These are phyloP conservation scores for Tipula lateralis DNA, from an alignment of 2,888 invertebrate species.

Conservation along the genomic window DNA sequence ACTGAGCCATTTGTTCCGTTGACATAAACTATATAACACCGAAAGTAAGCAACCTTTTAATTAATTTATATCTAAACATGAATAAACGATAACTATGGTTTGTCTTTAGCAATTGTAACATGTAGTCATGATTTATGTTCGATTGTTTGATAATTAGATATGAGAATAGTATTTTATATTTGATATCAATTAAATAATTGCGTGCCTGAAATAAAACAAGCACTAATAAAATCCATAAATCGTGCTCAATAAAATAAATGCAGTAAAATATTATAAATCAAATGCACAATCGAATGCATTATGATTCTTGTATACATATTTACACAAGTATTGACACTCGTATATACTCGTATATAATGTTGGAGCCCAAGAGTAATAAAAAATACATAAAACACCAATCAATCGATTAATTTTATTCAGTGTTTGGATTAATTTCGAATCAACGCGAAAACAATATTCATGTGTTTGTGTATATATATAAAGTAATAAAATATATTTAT, in stretches of 20 bases:
- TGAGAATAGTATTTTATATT: not conserved
- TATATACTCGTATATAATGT: not conserved
- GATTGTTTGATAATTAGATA: slow-evolving; percentile 1
- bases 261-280: not conserved
- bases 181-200: not conserved
- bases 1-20: too few relatives aligned
- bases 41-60: not conserved
- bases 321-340: not conserved
- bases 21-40: too few relatives aligned
- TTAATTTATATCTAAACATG: not conserved
- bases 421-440: not conserved
- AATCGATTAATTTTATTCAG: not conserved
- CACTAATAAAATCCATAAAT: not conserved
- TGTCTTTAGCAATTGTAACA: not conserved
- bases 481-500: not conserved
- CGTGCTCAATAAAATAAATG: not conserved
- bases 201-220: not conserved
- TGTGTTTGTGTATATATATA: too few relatives aligned
- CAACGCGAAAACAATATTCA: not conserved
- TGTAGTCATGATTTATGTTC: not conserved
- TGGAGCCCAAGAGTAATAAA: not conserved
- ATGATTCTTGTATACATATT: not conserved
- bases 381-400: slow-evolving; percentile 4
- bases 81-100: not conserved
- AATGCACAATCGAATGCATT: not conserved